Evolutionary conservation across 2,797 vertebrate species (phyloP).

Genomic region (Cossypha dichroa): DNA sequence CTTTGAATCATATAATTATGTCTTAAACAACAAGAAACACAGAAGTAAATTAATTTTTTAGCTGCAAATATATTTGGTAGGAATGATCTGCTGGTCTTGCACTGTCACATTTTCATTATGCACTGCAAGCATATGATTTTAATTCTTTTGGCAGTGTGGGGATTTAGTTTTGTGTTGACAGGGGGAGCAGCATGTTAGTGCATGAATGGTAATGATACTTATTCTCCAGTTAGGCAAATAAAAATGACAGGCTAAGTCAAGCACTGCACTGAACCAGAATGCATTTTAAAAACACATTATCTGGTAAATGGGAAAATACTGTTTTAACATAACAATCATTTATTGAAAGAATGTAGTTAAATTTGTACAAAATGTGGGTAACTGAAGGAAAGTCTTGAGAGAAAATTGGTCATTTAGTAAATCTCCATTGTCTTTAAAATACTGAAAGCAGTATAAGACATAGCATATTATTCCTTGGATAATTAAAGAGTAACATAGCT

Average conservation of each 20-base stretch:
- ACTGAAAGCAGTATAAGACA: not conserved
- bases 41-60: conserved; percentile 53
- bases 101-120: not conserved
- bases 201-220: conserved; percentile 40
- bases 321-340: not conserved
- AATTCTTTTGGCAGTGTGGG: conserved; percentile 9
- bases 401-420: not conserved
- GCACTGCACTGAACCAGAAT: not conserved
- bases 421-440: not conserved
- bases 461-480: not conserved
- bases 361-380: not conserved
- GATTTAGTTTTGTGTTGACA: conserved; percentile 43
- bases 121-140: not conserved
- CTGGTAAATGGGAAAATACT: not conserved
- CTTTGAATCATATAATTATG: not conserved
- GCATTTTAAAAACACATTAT: not conserved
- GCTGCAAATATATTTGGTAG: not conserved
- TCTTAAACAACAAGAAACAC: conserved; percentile 34
- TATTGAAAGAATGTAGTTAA: not conserved
- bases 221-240: conserved; percentile 33
- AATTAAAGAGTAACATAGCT: not conserved
- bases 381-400: not conserved
- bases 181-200: not conserved
- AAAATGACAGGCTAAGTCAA: conserved; percentile 29
- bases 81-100: not conserved